These are phyloP conservation scores for Apotomis betuletana DNA, from an alignment of 2,888 invertebrate genomes.

Conservation along the genomic window DNA sequence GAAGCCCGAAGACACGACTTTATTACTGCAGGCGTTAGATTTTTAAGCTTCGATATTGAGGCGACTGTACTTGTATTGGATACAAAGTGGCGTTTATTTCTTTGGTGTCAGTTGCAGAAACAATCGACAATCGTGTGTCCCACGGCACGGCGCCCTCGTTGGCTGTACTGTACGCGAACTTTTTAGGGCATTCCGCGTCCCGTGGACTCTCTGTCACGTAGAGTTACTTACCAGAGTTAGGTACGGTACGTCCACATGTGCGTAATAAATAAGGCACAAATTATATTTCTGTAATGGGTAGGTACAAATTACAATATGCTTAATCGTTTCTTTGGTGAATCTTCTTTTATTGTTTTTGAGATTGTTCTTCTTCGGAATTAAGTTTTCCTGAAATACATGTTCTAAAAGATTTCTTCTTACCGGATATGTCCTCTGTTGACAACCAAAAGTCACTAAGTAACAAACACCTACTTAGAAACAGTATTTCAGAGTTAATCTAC, in stretches of 20 bases:
- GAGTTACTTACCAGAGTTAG: neutral
- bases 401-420: no score
- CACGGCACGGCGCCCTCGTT: constrained; percentile 54
- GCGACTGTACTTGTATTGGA: constrained; percentile 10
- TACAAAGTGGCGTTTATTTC: constrained; percentile 52
- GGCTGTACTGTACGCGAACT: constrained; percentile 5
- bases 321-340: no score
- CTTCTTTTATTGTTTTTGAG: no score
- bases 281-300: no score
- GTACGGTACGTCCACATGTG: constrained; percentile 5
- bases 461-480: no score
- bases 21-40: neutral
- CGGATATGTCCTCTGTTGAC: no score
- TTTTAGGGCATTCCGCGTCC: constrained; percentile 27
- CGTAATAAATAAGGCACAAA: neutral
- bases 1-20: neutral
- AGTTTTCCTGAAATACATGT: no score
- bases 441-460: no score
- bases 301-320: no score
- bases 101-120: constrained; percentile 53
- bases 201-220: neutral
- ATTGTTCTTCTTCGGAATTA: no score
- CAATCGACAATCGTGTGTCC: constrained; percentile 47
- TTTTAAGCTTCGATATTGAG: neutral
- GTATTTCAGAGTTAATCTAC: no score